A percentile compares a stretch with the other conserved stretches of the same genome.
phyloP scores from a whole-genome alignment of 2,888 invertebrate genomes.

The Metopia argyrocephala region DNA sequence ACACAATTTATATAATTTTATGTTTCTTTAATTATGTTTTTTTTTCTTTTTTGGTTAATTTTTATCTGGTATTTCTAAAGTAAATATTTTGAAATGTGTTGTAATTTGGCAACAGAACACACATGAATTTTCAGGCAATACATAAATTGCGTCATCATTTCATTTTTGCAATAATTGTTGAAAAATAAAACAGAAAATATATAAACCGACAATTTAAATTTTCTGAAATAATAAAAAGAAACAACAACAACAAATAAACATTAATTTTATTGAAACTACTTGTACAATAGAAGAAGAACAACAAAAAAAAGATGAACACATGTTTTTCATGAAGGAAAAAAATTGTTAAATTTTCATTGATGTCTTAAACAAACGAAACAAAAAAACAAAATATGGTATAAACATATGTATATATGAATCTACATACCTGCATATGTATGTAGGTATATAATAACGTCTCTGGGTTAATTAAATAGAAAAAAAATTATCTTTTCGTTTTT shows the following conservation, averaged over 20 bases:
- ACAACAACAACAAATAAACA: neutral
- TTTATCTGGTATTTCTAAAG: slow-evolving; percentile 6
- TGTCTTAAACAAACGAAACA: too few species aligned
- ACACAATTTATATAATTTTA: neutral
- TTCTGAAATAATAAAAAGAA: too few species aligned
- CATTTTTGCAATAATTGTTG: slow-evolving; percentile 30
- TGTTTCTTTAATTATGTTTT: neutral
- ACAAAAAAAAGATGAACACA: neutral
- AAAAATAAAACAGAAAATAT: neutral
- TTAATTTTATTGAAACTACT: neutral
- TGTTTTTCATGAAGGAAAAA: neutral
- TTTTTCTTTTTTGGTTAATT: neutral
- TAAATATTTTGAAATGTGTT: slow-evolving; percentile 33
- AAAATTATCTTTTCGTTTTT: too few species aligned
- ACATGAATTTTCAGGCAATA: neutral
- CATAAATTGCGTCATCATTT: slow-evolving; percentile 28
- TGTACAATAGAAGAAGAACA: neutral
- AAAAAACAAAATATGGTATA: too few species aligned
- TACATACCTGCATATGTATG: too few species aligned
- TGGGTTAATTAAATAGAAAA: too few species aligned
- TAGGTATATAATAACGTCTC: too few species aligned
- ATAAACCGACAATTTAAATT: neutral
- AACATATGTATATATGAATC: too few species aligned
- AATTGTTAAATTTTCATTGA: too few species aligned
- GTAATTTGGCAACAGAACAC: slow-evolving; percentile 32